These are phyloP conservation scores for Stigmatopora argus DNA, from an alignment of 2,113 vertebrate species.

Conservation along the genomic window DNA sequence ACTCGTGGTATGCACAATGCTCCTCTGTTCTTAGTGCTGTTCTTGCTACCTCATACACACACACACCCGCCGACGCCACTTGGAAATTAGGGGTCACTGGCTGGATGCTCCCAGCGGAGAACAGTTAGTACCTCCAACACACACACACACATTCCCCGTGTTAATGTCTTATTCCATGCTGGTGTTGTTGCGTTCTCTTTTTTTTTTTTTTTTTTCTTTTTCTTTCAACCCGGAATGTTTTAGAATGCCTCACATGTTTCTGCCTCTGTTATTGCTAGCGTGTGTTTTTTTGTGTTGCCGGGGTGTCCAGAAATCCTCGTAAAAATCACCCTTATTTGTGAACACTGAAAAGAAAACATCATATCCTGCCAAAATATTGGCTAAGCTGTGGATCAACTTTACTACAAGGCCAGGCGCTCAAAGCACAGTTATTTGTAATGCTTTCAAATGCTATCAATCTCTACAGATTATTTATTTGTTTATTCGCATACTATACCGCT, in stretches of 20 bases:
- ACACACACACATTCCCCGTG: conserved; percentile 31
- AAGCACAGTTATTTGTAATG: conserved; percentile 16
- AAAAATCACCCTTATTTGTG: background rate
- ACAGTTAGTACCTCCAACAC: conserved; percentile 49
- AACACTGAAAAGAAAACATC: background rate
- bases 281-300: background rate
- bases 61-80: conserved; percentile 44
- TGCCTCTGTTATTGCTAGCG: background rate
- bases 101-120: conserved; percentile 65
- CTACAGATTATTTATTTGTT: background rate
- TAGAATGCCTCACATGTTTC: background rate
- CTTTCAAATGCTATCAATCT: background rate
- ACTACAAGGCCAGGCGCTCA: conserved; percentile 17
- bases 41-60: conserved; percentile 32
- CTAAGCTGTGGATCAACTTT: conserved; percentile 18
- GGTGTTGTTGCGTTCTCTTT: conserved; percentile 11
- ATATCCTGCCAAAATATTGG: background rate
- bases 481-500: background rate
- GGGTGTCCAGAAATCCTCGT: background rate
- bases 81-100: conserved; percentile 69
- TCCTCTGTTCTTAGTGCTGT: conserved; percentile 64
- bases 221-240: background rate
- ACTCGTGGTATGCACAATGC: conserved; percentile 51
- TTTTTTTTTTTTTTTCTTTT: background rate
- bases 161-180: conserved; percentile 62